Evolutionary conservation across 2,113 vertebrate species (phyloP).

Genomic region (Rhadina sibilatrix): DNA sequence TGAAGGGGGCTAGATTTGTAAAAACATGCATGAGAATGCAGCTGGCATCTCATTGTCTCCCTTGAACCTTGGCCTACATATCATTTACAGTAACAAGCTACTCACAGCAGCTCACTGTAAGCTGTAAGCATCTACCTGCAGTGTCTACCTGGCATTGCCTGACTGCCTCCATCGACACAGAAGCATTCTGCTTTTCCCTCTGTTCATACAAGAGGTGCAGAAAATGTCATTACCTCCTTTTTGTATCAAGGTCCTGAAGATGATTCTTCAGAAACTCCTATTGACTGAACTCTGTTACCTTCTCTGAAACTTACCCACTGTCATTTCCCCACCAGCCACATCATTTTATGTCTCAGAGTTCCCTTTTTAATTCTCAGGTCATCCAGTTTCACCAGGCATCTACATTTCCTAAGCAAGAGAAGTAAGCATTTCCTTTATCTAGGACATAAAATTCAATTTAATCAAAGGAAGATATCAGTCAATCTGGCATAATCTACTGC

Average conservation of each 20-base stretch:
- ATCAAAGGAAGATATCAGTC: background rate
- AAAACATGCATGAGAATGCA: background rate
- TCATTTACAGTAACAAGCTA: background rate
- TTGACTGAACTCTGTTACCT: background rate
- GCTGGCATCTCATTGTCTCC: background rate
- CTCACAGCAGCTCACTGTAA: background rate
- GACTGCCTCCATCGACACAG: background rate
- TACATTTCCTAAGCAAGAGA: background rate
- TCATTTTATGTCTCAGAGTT: background rate
- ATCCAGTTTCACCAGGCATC: background rate
- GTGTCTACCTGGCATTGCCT: background rate
- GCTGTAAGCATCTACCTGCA: background rate
- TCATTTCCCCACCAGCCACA: background rate
- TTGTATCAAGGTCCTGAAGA: background rate
- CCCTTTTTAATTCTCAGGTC: background rate
- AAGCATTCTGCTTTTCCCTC: background rate
- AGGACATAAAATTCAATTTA: constrained; percentile 4
- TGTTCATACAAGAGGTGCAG: background rate
- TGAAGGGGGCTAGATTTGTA: background rate
- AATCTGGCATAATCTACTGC: background rate
- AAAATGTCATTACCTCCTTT: background rate
- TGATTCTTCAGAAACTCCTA: background rate
- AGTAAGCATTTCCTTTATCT: constrained; percentile 7
- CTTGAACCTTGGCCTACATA: background rate
- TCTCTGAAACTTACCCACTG: background rate